These are phyloP conservation scores for Halichoerus grypus DNA, from an alignment of 2,113 vertebrate species.

Conservation along the genomic window DNA sequence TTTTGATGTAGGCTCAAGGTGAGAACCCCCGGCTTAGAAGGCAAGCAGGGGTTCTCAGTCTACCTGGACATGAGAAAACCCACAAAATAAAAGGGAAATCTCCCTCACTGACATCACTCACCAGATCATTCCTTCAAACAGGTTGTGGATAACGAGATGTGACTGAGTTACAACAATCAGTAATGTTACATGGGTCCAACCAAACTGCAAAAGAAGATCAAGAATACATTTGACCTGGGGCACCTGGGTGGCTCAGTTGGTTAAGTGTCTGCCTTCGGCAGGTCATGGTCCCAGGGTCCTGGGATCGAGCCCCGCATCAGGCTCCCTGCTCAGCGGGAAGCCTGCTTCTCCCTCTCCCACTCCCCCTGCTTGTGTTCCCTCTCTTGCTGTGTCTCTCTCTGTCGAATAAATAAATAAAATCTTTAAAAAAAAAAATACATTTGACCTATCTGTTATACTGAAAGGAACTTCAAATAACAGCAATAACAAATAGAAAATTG, in stretches of 20 bases:
- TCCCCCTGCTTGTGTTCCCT: no score
- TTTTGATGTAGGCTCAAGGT: neutral
- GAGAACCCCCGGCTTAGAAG: neutral
- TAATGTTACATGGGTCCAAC: constrained; percentile 98
- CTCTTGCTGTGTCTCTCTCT: no score
- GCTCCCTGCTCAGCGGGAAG: no score
- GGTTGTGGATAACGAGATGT: constrained; percentile 98
- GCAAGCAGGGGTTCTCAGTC: neutral
- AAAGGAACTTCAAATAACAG: constrained; percentile 18
- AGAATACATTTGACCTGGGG: constrained; percentile 53
- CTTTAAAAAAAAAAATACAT: neutral
- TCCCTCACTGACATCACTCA: constrained; percentile 82
- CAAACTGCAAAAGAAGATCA: constrained; percentile 90
- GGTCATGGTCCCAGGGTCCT: no score
- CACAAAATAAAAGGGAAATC: neutral
- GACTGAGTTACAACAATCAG: constrained; percentile 99
- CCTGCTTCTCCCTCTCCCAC: no score
- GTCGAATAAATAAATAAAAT: no score
- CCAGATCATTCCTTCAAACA: constrained; percentile 99
- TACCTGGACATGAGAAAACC: neutral
- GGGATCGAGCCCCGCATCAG: no score
- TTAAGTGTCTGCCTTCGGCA: no score
- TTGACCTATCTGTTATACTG: constrained; percentile 28
- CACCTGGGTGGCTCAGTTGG: no score
- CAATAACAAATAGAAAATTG: neutral